Percentiles rank a stretch among this genome's conserved stretches.
Conservation (phyloP, 2,113 vertebrate genomes). For the Oplegnathus fasciatus region DNA sequence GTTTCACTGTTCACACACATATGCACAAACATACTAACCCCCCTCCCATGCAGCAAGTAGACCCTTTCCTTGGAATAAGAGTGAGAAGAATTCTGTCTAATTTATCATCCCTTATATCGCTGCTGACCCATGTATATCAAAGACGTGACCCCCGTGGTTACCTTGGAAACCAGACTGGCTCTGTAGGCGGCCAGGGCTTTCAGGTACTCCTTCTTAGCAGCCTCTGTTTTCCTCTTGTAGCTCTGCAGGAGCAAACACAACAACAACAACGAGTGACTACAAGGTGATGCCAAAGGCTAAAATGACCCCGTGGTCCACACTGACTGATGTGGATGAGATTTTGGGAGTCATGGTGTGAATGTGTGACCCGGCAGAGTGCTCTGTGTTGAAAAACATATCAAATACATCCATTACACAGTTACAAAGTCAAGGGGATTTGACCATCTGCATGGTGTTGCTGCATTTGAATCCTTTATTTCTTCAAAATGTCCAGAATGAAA, state of each 20-base stretch:
- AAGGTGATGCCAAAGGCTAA: conserved; percentile 67
- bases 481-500: conserved; percentile 38
- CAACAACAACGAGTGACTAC: conserved; percentile 75
- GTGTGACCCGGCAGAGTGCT: conserved; percentile 39
- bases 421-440: conserved; percentile 43
- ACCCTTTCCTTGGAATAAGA: conserved; percentile 71
- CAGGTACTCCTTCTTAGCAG: conserved; percentile 99
- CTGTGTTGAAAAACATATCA: conserved; percentile 35
- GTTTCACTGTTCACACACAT: conserved; percentile 58
- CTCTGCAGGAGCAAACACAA: conserved; percentile 89
- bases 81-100: conserved; percentile 82
- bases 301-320: conserved; percentile 54
- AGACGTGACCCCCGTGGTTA: conserved; percentile 87
- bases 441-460: conserved; percentile 36
- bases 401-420: conserved; percentile 35
- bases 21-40: conserved; percentile 24
- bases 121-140: conserved; percentile 86
- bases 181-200: conserved; percentile 98
- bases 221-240: conserved; percentile 99
- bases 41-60: conserved; percentile 47
- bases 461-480: conserved; percentile 31
- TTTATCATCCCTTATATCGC: conserved; percentile 86
- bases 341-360: conserved; percentile 48
- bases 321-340: conserved; percentile 58
- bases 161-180: conserved; percentile 99